Base-by-base conservation (phyloP, 2,113 vertebrate genomes). In the Chroicocephalus ridibundus region DNA sequence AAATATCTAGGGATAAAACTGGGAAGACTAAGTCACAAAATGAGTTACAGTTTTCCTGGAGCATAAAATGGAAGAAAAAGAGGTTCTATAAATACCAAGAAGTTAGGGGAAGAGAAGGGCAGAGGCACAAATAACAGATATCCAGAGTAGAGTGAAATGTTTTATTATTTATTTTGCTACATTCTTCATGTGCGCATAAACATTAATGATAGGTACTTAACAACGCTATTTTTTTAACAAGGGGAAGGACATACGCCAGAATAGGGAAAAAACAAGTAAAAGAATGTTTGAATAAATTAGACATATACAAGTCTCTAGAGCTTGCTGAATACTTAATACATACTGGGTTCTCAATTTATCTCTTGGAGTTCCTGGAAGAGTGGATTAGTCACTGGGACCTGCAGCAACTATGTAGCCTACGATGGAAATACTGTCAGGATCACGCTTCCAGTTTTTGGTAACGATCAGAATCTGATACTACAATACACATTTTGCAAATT, bases 21-120 rank as follows among this genome's bases (percentile, higher is more conserved):
- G 78, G 61, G 52, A 90, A 87, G 75, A 91, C 62, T 76, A 55
- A 79, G 57, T 89, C 54, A 61, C 74, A 72, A 87, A 96, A 82
- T 54, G 34, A 91, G 40, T 82, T 94, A 29, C 27, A 90, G 40
- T 25, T 61, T 82, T 71, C 22, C 54, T 76, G 44, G 44, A 85
- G 58, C 36, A 49, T 54, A 93, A 95, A 93, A 93, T n/a, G 24
- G 40, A 89, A 95, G 55, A 66, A 66, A 84, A 88, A 94, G 29
- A 75, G 15, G 10, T 87, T 86, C 19, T 60, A 9, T 52, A 95
- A 89, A 91, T 71, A 75, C 24, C 4, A 19, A 74, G 47, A 64
- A 82, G 26, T 84, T 60, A 42, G 47, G 78, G 69, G 31, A 84
- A 89, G 72, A 71, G 38, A 92, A 78, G 14, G 24, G 42, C 20